These are phyloP conservation scores for Ryuthela nishihirai DNA, from an alignment of 2,888 invertebrate species.

Conservation along the genomic window DNA sequence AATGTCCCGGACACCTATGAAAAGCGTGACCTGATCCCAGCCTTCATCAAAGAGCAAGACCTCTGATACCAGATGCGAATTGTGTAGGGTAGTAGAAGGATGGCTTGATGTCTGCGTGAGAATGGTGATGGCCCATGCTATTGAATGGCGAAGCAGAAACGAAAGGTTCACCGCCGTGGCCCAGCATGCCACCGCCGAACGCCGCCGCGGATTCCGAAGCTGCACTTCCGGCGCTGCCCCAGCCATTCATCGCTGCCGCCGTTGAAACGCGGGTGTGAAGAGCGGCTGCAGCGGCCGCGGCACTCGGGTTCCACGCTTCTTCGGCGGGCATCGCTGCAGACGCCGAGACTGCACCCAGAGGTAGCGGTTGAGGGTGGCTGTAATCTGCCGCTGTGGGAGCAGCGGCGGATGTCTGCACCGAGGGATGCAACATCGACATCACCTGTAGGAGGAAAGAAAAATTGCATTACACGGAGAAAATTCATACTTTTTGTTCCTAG, in stretches of 20 bases:
- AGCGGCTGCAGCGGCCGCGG: constrained; percentile 23
- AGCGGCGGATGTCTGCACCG: constrained; percentile 24
- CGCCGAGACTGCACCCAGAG: constrained; percentile 12
- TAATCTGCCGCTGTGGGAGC: constrained; percentile 37
- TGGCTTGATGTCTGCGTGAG: constrained; percentile 41
- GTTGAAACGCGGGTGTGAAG: constrained; percentile 22
- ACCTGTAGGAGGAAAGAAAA: too few relatives aligned
- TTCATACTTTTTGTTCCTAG: too few relatives aligned
- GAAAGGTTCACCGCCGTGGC: constrained; percentile 30
- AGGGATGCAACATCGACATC: constrained; percentile 42
- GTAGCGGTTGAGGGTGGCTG: constrained; percentile 33
- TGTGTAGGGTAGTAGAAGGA: constrained; percentile 43
- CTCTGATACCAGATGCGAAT: constrained; percentile 38
- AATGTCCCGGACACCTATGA: too few relatives aligned
- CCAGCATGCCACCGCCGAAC: constrained; percentile 26
- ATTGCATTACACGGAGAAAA: too few relatives aligned
- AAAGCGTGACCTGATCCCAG: background rate
- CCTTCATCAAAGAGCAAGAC: constrained; percentile 8
- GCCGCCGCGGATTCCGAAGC: constrained; percentile 7
- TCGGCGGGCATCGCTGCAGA: constrained; percentile 24
- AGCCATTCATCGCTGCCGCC: constrained; percentile 22
- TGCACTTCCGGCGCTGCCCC: constrained; percentile 12
- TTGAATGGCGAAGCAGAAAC: constrained; percentile 31
- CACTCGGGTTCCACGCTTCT: constrained; percentile 23
- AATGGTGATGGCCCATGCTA: constrained; percentile 38